phyloP scores from a whole-genome alignment of 2,888 invertebrate species.

The Spodoptera littoralis region DNA sequence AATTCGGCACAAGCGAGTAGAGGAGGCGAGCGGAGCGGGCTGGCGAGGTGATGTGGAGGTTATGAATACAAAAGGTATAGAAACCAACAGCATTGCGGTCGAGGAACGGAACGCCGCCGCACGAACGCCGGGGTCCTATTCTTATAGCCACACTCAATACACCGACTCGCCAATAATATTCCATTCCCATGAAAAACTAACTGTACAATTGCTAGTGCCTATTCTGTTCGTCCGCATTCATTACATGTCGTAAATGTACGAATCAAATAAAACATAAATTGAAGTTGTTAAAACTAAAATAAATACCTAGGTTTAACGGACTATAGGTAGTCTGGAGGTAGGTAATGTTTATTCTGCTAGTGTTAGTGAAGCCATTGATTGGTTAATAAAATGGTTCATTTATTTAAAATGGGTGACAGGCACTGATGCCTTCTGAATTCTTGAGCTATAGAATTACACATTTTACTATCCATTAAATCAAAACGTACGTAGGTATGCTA shows the following conservation, averaged over 20 bases:
- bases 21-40: slow-evolving; percentile 63
- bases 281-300: no score
- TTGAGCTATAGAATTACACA: no score
- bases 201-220: not conserved
- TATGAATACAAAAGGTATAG: slow-evolving; percentile 80
- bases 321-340: no score
- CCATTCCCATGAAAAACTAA: slow-evolving; percentile 15
- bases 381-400: no score
- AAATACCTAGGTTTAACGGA: no score
- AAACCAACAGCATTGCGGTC: slow-evolving; percentile 76
- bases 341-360: no score
- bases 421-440: no score
- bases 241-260: not conserved
- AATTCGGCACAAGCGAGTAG: slow-evolving; percentile 69
- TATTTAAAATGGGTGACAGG: no score
- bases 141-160: slow-evolving; percentile 46
- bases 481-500: no score
- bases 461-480: no score
- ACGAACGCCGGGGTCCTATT: slow-evolving; percentile 67
- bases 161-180: slow-evolving; percentile 3
- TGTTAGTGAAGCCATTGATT: no score
- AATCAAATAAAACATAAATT: no score
- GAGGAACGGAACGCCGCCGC: slow-evolving; percentile 75
- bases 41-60: slow-evolving; percentile 79
- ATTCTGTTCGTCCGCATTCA: not conserved